Conservation (phyloP, 2,113 vertebrate species). For the Indri indri region DNA sequence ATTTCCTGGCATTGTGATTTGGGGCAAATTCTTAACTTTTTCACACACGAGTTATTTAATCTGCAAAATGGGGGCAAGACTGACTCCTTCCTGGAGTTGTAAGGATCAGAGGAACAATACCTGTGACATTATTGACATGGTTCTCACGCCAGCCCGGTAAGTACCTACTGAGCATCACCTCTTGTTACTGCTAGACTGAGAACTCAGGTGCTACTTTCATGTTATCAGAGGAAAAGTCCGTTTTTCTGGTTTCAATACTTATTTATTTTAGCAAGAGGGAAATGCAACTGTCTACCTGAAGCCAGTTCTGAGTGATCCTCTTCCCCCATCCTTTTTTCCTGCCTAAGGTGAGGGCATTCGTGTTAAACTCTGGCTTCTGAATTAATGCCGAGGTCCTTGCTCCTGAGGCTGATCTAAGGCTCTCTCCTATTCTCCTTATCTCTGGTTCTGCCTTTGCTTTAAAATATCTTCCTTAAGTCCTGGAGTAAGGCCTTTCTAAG, state of each 20-base stretch:
- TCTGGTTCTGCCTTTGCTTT: neutral
- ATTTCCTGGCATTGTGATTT: neutral
- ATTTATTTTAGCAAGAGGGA: neutral
- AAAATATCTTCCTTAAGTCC: neutral
- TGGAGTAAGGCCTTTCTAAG: neutral
- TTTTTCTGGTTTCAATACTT: neutral
- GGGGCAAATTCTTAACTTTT: neutral
- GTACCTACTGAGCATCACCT: neutral
- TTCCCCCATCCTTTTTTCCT: neutral
- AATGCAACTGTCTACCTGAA: neutral
- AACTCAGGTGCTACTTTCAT: neutral
- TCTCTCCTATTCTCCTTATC: neutral
- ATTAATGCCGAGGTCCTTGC: neutral
- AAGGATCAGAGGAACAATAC: neutral
- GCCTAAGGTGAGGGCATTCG: neutral
- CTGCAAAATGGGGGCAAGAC: neutral
- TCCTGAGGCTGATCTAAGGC: neutral
- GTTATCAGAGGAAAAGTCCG: neutral
- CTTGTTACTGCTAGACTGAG: neutral
- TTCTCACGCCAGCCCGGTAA: neutral
- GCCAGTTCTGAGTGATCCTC: neutral
- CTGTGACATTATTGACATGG: neutral
- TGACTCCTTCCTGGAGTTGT: neutral
- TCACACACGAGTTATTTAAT: neutral
- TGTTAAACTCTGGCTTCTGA: neutral